Base-by-base conservation (phyloP, 2,797 vertebrate genomes). In the Fratercula arctica region DNA sequence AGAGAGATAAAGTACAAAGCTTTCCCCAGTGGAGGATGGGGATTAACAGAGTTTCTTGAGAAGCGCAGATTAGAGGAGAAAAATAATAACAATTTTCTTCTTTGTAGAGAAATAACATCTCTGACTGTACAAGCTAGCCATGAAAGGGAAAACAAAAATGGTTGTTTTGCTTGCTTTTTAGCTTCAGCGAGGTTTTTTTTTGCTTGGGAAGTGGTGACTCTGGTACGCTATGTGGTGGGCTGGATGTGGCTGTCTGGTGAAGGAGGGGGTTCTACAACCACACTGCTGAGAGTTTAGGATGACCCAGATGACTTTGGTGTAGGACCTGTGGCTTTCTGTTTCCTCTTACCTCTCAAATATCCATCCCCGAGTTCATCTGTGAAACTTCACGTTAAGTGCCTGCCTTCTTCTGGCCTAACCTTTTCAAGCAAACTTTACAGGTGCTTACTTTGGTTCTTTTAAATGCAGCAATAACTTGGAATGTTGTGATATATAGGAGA, bases 41-140 rank as follows among this genome's bases (percentile, higher is more conserved):
- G 86, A 78, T 90, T 92, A 78, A 72, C 33, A 72, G 66, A 63
- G 43, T 63, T 92, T 81, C 66, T 81, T 64, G 50, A 73, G 64
- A 84, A 85, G n/a, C 11, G 16, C 17, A 3, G 10, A 73, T 81
- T 75, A 89, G 63, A 77, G 45, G 18, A 80, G 60, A 46, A 89
- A 78, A 77, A 90, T 15, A 82, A 33, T 37, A 75, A 77, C 26
- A 29, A 19, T 77, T 70, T 86, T 72, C 24, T 77, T 74, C n/a
- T 63, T 75, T 69, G 28, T 75, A 23, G 64, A 77, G 23, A 83
- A 94, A 63, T 73, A 83, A 53, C 45, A 50, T 61, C 51, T 87
- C 46, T 89, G 41, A 74, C 51, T 67, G 28, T 67, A 77, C 29
- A 79, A 74, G 18, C 53, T 37, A 72, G 64, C 18, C 68, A 67